Percentiles rank a stretch among this genome's conserved stretches.
Conservation (phyloP, 2,797 vertebrate species). For the Carcharodon carcharias region DNA sequence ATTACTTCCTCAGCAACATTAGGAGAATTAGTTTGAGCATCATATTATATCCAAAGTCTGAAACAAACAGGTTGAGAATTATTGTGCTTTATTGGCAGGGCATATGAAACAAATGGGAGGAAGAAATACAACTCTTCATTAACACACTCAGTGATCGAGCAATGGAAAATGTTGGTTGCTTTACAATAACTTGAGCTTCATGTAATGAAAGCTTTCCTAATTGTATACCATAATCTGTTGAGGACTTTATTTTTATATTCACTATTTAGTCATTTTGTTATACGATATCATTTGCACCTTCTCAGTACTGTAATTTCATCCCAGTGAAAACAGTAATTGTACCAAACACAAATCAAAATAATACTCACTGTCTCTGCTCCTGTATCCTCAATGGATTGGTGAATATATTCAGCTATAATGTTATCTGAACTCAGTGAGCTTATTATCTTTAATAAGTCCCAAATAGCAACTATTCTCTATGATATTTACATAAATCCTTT, state of each 20-base stretch:
- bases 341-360: background rate
- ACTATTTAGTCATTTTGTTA: background rate
- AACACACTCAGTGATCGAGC: background rate
- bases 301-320: background rate
- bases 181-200: background rate
- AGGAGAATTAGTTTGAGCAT: constrained; percentile 12
- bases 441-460: background rate
- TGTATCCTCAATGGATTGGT: background rate
- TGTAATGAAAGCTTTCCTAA: background rate
- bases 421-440: background rate
- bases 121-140: background rate
- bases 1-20: background rate
- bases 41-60: background rate
- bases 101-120: background rate
- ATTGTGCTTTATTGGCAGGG: background rate
- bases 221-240: background rate
- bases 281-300: background rate
- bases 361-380: background rate
- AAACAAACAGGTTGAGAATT: background rate
- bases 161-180: background rate
- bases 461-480: background rate
- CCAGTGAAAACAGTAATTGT: background rate
- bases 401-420: background rate
- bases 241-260: background rate
- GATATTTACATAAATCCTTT: background rate